Evolutionary conservation across 1,140 invertebrate species (phyloP).

Genomic region (Lucilia sericata): DNA sequence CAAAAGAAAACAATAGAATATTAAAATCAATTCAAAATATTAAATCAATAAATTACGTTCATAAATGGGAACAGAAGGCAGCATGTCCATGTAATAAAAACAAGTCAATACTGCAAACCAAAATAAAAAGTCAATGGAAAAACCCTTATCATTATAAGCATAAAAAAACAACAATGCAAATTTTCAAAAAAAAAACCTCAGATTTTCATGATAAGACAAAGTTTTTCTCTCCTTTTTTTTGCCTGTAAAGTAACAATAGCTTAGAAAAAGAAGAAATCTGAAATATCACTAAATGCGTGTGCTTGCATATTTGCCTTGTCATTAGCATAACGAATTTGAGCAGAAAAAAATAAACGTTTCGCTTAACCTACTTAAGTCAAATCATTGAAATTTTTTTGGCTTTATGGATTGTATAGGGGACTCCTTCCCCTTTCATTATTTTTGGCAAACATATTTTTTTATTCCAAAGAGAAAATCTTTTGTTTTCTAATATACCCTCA

Average conservation of each 20-base stretch:
- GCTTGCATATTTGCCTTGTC: slow-evolving; percentile 14
- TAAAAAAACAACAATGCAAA: neutral
- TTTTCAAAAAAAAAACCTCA: neutral
- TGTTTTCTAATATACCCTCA: neutral
- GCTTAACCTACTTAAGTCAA: neutral
- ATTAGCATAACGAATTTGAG: neutral
- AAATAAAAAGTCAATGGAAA: neutral
- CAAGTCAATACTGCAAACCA: neutral
- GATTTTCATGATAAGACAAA: slow-evolving; percentile 17
- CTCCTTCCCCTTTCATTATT: neutral
- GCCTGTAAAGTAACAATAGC: neutral
- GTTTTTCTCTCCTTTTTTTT: neutral
- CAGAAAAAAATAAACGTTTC: neutral
- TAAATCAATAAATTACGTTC: neutral
- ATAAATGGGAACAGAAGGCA: neutral
- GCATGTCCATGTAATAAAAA: neutral
- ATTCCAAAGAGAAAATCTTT: neutral
- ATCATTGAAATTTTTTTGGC: neutral
- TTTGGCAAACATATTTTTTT: neutral
- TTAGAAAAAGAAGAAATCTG: neutral
- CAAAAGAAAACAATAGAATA: slow-evolving; percentile 13
- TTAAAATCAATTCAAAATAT: slow-evolving; percentile 25
- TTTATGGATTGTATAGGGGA: neutral
- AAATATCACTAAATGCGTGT: slow-evolving; percentile 10
- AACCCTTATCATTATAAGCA: neutral